A percentile compares a stretch with the other conserved stretches of the same genome.
Conservation (phyloP, 2,797 vertebrate genomes). For the Hybognathus amarus region DNA sequence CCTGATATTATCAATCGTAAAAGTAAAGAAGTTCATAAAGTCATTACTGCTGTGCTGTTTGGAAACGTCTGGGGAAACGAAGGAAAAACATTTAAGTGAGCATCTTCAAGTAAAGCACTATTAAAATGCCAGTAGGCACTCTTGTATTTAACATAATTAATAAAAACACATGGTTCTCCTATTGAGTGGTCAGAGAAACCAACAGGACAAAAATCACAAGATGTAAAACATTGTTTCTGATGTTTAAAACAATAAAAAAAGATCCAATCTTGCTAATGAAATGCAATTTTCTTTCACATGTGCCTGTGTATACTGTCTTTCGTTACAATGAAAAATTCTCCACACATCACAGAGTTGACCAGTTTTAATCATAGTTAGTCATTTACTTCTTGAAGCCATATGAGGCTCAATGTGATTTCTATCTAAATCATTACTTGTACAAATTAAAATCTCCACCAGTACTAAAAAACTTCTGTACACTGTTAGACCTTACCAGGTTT, state of each 20-base stretch:
- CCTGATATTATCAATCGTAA: no score
- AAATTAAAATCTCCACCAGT: slow-evolving; percentile 2
- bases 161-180: background rate
- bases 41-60: no score
- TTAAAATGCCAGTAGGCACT: slow-evolving; percentile 22
- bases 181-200: slow-evolving; percentile 6
- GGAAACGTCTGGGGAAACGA: background rate
- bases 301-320: background rate
- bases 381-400: background rate
- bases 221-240: background rate
- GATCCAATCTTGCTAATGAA: background rate
- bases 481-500: no score
- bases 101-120: background rate
- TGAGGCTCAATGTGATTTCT: slow-evolving; percentile 10
- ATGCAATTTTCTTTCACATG: background rate
- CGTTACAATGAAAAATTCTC: background rate
- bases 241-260: slow-evolving; percentile 23
- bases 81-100: background rate
- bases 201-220: slow-evolving; percentile 5
- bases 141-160: background rate
- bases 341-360: background rate
- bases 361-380: background rate
- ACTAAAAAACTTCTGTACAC: no score
- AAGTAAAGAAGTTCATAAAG: no score
- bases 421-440: background rate